Evolutionary conservation across 2,888 invertebrate genomes (phyloP), one percentile per base, ranked within the genome.

Genomic region (Lypha dubia): DNA sequence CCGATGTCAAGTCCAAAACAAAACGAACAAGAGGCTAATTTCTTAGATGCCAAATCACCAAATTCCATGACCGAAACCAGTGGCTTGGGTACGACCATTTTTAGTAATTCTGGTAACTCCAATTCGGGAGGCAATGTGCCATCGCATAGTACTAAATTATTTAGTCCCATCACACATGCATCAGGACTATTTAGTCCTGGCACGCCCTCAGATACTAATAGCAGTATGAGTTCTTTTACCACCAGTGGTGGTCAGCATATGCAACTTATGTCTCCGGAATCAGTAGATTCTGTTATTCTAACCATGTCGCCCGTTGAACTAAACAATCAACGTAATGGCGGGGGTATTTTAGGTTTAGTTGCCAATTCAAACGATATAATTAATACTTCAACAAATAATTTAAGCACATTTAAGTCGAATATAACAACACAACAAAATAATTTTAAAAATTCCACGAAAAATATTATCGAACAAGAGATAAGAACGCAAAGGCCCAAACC

Each of bases 401-500:
- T 95, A 90, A 95, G 94, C 89, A 95, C 95, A 8, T 96, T 96
- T 88, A 95, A 95, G 92, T 94, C 94, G 75, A 93, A 79, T 93
- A 83, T 86, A 70, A 85, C 85, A 24, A 87, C 68, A n/a, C 68
- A 79, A 44, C 86, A 87, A 63, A 75, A 77, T 44, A 63, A 82
- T 79, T 81, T 84, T 38, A 87, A 76, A 75, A 84, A 75, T 8
- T 84, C 87, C 88, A 81, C 82, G 24, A 91, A 93, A 88, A 88
- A 77, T 35, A 67, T 74, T 1, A 74, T 93, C 83, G 92, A 94
- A n/a, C 87, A 87, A 35, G 86, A 89, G 90, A 92, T 95, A 88
- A 92, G 94, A 91, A 95, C 95, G 68, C 95, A 95, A 28, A 93
- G 96, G 89, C 97, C 97, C 1, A 96, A 96, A 87, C 96, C 97